These are phyloP conservation scores for Zygaena filipendulae DNA, from an alignment of 2,888 invertebrate species.

Conservation along the genomic window DNA sequence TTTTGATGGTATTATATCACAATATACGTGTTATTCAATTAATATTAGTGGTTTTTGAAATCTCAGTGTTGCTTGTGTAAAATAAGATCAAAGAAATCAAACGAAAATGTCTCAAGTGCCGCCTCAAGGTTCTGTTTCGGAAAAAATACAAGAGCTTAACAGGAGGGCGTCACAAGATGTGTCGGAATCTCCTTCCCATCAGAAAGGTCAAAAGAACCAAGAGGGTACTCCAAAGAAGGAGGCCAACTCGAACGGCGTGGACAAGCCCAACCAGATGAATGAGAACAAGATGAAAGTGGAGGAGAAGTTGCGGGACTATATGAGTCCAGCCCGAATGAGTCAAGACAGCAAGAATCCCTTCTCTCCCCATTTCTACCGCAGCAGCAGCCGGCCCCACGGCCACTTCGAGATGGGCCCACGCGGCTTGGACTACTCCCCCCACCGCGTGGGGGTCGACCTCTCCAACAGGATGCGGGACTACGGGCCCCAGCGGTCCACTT, in stretches of 20 bases:
- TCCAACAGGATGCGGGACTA: slow-evolving; percentile 50
- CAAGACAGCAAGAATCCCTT: slow-evolving; percentile 51
- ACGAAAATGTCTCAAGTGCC: slow-evolving; percentile 50
- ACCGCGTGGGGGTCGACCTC: slow-evolving; percentile 49
- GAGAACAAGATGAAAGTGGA: slow-evolving; percentile 19
- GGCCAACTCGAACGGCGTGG: slow-evolving; percentile 28
- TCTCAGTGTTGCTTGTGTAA: slow-evolving; percentile 36
- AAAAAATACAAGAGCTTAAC: slow-evolving; percentile 55
- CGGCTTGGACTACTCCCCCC: slow-evolving; percentile 57
- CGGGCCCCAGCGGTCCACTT: slow-evolving; percentile 54
- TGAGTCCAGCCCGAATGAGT: slow-evolving; percentile 21
- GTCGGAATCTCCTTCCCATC: slow-evolving; percentile 30
- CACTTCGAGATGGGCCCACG: slow-evolving; percentile 64
- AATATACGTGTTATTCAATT: slow-evolving; percentile 31
- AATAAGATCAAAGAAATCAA: too few relatives aligned
- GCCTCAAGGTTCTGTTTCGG: slow-evolving; percentile 51
- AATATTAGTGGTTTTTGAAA: slow-evolving; percentile 20
- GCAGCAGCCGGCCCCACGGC: slow-evolving; percentile 42
- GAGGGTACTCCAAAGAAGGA: slow-evolving; percentile 40
- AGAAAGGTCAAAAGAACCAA: slow-evolving; percentile 19
- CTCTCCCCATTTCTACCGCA: slow-evolving; percentile 47
- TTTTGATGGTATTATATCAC: too few relatives aligned
- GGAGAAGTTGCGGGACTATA: too few relatives aligned
- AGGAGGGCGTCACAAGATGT: slow-evolving; percentile 51
- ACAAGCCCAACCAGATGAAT: slow-evolving; percentile 20